Base-by-base conservation (phyloP, 2,888 invertebrate genomes). In the Autographa pulchrina region DNA sequence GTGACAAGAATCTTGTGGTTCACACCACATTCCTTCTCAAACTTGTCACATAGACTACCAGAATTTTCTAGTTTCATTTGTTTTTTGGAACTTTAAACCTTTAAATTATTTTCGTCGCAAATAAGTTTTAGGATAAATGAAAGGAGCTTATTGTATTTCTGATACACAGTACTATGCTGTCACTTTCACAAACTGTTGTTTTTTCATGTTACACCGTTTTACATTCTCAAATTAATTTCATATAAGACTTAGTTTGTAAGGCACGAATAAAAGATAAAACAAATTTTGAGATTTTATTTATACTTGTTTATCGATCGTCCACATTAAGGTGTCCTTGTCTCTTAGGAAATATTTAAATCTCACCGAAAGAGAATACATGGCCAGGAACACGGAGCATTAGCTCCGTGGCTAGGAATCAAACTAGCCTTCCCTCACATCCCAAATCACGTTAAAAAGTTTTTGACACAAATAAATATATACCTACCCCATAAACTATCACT, bases 221-320 rank as follows among this genome's bases (percentile, higher is more conserved):
- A 77, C 78, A 86, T 80, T 84, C 74, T 82, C 68, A 80, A 82
- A 80, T 75, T 73, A 84, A 76, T 85, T 81, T 77, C 81, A 52
- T 48, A n/a, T 82, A 84, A 80, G 83, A 83, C 54, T 72, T 86
- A 86, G 85, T 63, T 80, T 85, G 62, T 93, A 93, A 93, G 93
- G 88, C 93, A 93, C 93, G 85, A 92, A 89, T 90, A 88, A 92
- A 92, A 82, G 43, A 16, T 68, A 2, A 77, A 78, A 68, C 65
- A 80, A 52, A 32, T 31, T 35, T 35, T 9, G 13, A 25, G 1
- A 41, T 79, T 77, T 77, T 77, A 69, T 80, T 78, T 80, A 0
- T 16, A 0, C 31, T 14, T 1, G 14, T 62, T 62, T 1, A 6
- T 20, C 2, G 18, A 41, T 25, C 25, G 3, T 25, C 25, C 25